These are phyloP conservation scores for Chromobotia macracanthus DNA, from an alignment of 2,797 vertebrate species.

Conservation along the genomic window DNA sequence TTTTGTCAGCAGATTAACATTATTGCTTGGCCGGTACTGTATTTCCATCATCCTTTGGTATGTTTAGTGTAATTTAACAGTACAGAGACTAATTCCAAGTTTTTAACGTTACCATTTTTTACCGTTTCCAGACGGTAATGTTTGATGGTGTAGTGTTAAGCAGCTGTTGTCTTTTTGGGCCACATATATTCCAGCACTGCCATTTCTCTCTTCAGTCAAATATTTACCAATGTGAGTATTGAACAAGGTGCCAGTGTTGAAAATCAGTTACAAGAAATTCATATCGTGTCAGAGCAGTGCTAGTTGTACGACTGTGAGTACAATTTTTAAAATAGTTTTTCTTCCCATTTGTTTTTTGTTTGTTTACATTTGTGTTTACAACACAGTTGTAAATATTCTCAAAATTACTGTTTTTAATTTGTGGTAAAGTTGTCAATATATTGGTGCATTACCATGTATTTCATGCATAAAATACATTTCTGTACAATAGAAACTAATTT, in stretches of 20 bases:
- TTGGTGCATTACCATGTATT: slow-evolving; percentile 51
- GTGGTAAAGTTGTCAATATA: slow-evolving; percentile 2
- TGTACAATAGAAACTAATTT: slow-evolving; percentile 55
- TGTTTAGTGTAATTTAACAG: slow-evolving; percentile 1
- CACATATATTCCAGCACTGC: slow-evolving; percentile 55
- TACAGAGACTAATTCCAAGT: not conserved
- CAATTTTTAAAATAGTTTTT: not conserved
- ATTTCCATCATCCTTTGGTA: slow-evolving; percentile 23
- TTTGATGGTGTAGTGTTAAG: slow-evolving; percentile 38
- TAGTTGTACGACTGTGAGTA: slow-evolving; percentile 34
- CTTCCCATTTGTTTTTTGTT: not conserved
- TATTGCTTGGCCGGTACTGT: slow-evolving; percentile 41
- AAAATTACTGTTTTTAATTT: slow-evolving; percentile 10
- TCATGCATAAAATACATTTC: slow-evolving; percentile 68
- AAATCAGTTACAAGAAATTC: slow-evolving; percentile 35
- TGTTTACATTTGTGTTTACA: slow-evolving; percentile 31
- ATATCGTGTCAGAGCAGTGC: slow-evolving; percentile 8
- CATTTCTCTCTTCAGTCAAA: slow-evolving; percentile 34
- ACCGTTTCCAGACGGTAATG: slow-evolving; percentile 14
- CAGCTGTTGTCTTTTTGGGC: slow-evolving; percentile 7
- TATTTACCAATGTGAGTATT: slow-evolving; percentile 48
- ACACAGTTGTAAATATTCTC: slow-evolving; percentile 47
- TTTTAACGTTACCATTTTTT: too few species aligned
- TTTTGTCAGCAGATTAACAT: slow-evolving; percentile 37
- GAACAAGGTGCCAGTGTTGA: slow-evolving; percentile 47